Evolutionary conservation across 2,888 invertebrate species (phyloP), one percentile per base, ranked within the genome.

Genomic region (Eupithecia subfuscata): DNA sequence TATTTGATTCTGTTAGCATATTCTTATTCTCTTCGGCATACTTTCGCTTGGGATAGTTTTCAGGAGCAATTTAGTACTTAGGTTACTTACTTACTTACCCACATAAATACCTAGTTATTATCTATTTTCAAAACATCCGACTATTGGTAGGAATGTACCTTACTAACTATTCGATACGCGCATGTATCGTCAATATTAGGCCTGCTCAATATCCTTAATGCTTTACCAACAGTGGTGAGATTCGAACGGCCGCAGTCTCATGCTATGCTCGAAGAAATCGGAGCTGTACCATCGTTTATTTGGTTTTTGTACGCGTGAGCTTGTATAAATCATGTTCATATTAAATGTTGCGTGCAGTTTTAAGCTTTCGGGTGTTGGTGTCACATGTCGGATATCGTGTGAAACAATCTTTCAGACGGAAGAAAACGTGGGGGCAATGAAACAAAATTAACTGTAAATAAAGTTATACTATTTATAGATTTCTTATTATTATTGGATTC

Each of bases 331-430:
- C 87, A 90, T 86, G 85, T 80, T 78, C 79, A 79, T 72, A 81
- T 80, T 89, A 86, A 91, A 92, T 92, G 92, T 91, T 83, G 85
- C 92, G 90, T 92, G 91, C 89, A 88, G 87, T 89, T 91, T 89
- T 86, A 89, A 90, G 83, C 86, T 86, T 85, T 84, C 83, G 88
- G 90, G 90, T 86, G 91, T 88, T 85, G 85, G 74, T 78, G 82
- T 78, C 82, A 78, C 73, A 82, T 82, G 85, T 88, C 89, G 88
- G 87, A 87, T 88, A 90, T 81, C 81, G 83, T 84, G 86, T 84
- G 86, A 84, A 85, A 82, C 83, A 83, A 82, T 81, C 83, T 77
- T 75, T 70, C 73, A 68, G 72, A 76, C 65, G 64, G 45, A 75
- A 40, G 67, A 64, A 68, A 63, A 45, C 43, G 40, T 68, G 43